Conservation (phyloP, 2,113 vertebrate genomes). For the Lophotis ruficrista region DNA sequence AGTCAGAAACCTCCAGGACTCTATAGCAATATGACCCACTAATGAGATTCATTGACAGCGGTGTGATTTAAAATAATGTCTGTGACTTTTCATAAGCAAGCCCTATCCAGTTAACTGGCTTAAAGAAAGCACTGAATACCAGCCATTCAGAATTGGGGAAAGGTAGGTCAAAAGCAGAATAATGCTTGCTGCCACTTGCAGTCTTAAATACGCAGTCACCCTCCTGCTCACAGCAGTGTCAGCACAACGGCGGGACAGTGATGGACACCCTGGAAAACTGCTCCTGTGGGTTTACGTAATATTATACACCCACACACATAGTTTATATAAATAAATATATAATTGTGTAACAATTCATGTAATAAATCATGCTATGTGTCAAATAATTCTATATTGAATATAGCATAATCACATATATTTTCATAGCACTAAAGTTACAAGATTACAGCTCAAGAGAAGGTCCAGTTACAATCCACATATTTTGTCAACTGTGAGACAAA, state of each 20-base stretch:
- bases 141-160: neutral
- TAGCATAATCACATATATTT: neutral
- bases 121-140: neutral
- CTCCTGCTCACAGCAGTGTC: neutral
- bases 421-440: neutral
- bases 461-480: neutral
- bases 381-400: neutral
- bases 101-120: neutral
- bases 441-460: neutral
- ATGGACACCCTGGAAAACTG: neutral
- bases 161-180: constrained; percentile 37
- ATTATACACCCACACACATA: neutral
- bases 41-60: neutral
- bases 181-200: neutral
- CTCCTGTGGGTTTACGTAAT: neutral
- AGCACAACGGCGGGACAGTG: neutral
- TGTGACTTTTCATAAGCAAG: constrained; percentile 19
- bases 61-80: neutral
- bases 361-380: neutral
- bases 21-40: neutral
- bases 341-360: neutral
- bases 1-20: neutral
- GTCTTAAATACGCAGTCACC: neutral
- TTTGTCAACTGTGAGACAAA: neutral
- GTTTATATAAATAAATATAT: neutral